phyloP scores from a whole-genome alignment of 2,888 invertebrate genomes.

The Cremastinae sp. region DNA sequence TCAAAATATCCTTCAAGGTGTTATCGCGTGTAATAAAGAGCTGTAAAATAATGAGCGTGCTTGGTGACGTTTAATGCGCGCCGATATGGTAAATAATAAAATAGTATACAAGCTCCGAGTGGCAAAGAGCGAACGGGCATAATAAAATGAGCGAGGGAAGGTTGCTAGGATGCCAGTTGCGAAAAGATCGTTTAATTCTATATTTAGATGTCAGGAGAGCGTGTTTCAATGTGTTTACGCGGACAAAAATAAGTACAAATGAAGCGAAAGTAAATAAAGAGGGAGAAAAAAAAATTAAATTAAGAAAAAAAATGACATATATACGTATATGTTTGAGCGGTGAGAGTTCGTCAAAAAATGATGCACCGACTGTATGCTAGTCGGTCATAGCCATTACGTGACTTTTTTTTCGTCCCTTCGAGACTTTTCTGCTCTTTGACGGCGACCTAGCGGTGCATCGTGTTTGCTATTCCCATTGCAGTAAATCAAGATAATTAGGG shows the following conservation, averaged over 20 bases:
- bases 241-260: not conserved
- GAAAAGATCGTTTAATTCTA: conserved; percentile 51
- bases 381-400: conserved; percentile 58
- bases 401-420: conserved; percentile 42
- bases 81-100: conserved; percentile 32
- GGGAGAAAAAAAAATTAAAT: not conserved
- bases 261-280: too few species aligned
- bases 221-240: not conserved
- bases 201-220: conserved; percentile 48
- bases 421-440: conserved; percentile 30
- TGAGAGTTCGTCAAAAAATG: conserved; percentile 52
- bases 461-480: conserved; percentile 43
- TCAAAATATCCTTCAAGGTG: not conserved
- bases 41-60: not conserved
- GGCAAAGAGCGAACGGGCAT: conserved; percentile 27
- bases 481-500: conserved; percentile 38
- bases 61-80: conserved; percentile 10
- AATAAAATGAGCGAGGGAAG: conserved; percentile 46
- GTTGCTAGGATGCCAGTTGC: conserved; percentile 37
- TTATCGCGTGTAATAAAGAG: not conserved
- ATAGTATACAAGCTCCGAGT: conserved; percentile 11
- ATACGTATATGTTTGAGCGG: not conserved
- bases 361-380: conserved; percentile 56
- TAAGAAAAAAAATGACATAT: not conserved
- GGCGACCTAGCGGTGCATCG: conserved; percentile 28